Evolutionary conservation across 2,888 invertebrate species (phyloP), one percentile per base, ranked within the genome.

Genomic region (Fragum whitleyi): DNA sequence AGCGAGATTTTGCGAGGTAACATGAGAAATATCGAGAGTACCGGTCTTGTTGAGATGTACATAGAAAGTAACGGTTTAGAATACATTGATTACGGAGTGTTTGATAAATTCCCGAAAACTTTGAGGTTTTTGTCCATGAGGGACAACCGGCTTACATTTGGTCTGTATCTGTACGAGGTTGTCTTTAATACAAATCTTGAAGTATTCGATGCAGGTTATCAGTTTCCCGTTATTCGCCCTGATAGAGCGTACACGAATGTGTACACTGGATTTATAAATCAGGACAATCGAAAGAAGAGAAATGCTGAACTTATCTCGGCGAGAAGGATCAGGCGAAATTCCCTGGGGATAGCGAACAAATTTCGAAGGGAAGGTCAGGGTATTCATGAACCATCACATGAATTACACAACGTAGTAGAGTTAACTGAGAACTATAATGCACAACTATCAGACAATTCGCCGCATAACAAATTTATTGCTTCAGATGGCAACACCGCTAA

Each of bases 51-150:
- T n/a, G 79, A 70, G 57, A 26, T 81, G n/a, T 65, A 77, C 26
- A 77, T 85, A 81, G 74, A 79, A 32, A 65, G 69, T 21, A 85
- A 85, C 53, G 77, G 75, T 14, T 65, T 84, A 21, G 84, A 81
- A 53, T 74, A 65, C 16, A 69, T 84, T 11, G 76, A 81, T 19
- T 74, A 70, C 61, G 79, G 81, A n/a, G 84, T 81, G 26, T 78
- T 78, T 36, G 26, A 62, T 39, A 61, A 67, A 57, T 57, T 81
- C 36, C 85, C 77, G 11, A 59, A 39, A 9, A 62, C 85, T 6
- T 21, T 85, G 11, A 68, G 62, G 71, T 16, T 26, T 28, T 29
- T 82, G 26, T 73, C 71, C 21, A 28, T 85, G 61, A 77, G 75
- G 39, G 29, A 39, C 21, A 85, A 85, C 55, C 69, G 73, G 21